Evolutionary conservation across 2,113 vertebrate species (phyloP).

Genomic region (Engraulis encrasicolus): DNA sequence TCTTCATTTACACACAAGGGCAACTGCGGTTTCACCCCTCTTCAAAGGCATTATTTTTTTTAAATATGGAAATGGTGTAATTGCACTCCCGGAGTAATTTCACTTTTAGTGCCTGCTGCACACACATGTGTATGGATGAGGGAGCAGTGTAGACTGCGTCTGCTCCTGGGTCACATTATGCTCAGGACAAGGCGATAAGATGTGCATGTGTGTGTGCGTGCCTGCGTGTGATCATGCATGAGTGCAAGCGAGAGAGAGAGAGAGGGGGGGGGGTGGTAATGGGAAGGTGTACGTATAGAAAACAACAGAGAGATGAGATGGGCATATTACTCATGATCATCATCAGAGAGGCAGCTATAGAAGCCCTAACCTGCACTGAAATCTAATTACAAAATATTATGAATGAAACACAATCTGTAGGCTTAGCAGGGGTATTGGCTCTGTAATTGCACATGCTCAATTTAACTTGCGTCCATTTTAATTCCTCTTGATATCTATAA

Average conservation of each 20-base stretch:
- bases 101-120: neutral
- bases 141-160: neutral
- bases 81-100: neutral
- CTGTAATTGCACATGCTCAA: constrained; percentile 23
- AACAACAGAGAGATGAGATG: too few species aligned
- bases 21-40: neutral
- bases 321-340: too few species aligned
- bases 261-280: too few species aligned
- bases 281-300: too few species aligned
- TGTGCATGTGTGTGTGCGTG: too few species aligned
- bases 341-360: neutral
- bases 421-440: neutral
- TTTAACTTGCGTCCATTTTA: neutral
- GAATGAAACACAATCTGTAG: constrained; percentile 33
- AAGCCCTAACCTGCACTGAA: neutral
- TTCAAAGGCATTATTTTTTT: neutral
- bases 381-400: constrained; percentile 11
- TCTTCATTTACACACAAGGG: constrained; percentile 2
- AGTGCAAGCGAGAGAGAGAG: too few species aligned
- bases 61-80: neutral
- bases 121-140: neutral
- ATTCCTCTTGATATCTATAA: constrained; percentile 2
- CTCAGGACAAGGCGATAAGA: too few species aligned
- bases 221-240: too few species aligned
- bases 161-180: too few species aligned